Conservation (phyloP, 1,140 invertebrate species). For the fruit fly (Drosophila melanogaster) region DNA sequence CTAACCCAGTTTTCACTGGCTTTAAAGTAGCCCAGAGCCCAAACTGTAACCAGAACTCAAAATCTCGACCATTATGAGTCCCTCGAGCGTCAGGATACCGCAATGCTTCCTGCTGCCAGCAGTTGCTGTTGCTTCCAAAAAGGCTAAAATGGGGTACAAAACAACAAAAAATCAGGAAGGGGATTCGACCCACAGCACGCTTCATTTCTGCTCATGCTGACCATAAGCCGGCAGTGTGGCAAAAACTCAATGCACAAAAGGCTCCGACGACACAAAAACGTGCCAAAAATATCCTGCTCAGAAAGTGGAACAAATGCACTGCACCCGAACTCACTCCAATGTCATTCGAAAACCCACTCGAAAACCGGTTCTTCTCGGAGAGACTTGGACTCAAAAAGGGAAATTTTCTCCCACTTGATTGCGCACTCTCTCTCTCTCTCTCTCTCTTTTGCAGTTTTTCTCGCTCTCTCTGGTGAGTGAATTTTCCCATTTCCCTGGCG, state of each 20-base stretch:
- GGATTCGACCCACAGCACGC: slow-evolving; percentile 46
- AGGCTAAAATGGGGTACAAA: not conserved
- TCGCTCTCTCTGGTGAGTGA: slow-evolving; percentile 9
- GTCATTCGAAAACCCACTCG: slow-evolving; percentile 8
- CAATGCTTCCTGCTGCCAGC: slow-evolving; percentile 58
- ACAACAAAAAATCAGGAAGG: not conserved
- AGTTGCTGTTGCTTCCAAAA: slow-evolving; percentile 16
- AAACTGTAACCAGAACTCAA: slow-evolving; percentile 40
- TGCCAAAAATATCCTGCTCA: slow-evolving; percentile 63
- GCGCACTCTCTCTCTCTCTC: slow-evolving; percentile 1
- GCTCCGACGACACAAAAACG: slow-evolving; percentile 47
- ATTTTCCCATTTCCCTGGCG: slow-evolving; percentile 20
- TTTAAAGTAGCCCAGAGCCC: slow-evolving; percentile 19
- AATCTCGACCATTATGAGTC: slow-evolving; percentile 73
- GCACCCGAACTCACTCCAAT: slow-evolving; percentile 17
- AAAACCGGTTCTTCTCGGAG: slow-evolving; percentile 21
- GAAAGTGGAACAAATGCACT: slow-evolving; percentile 69
- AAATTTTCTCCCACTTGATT: slow-evolving; percentile 18
- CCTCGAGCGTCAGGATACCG: slow-evolving; percentile 49
- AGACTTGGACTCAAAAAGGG: slow-evolving; percentile 20
- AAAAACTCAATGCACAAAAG: slow-evolving; percentile 68
- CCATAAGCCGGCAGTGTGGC: slow-evolving; percentile 51
- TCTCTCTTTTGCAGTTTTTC: not conserved
- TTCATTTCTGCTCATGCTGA: slow-evolving; percentile 52
- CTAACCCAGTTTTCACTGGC: not conserved